Evolutionary conservation across 2,797 vertebrate species (phyloP), one percentile per base, ranked within the genome.

Genomic region (Tenualosa thibaudeaui): DNA sequence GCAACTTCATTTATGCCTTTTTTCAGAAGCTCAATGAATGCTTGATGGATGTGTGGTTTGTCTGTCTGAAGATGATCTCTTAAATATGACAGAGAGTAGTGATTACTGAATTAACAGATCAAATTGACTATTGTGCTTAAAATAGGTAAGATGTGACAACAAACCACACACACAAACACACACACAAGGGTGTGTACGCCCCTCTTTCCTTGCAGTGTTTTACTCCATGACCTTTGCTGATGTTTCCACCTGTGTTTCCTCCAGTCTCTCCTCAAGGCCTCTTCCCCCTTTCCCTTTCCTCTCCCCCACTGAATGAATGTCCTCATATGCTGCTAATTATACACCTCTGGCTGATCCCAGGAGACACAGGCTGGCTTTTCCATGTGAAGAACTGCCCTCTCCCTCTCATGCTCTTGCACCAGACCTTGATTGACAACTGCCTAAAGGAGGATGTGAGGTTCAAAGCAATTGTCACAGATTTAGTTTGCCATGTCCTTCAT

Each of bases 191-290:
- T 49, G 10, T 7, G 46, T 83, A 26, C 78, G 37, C 81, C 31
- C 51, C 40, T 24, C 50, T 17, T 5, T 19, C 31, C 62, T 24
- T 71, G 15, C 19, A 81, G 17, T 26, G 65, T 83, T 84, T 58
- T 43, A 3, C 84, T 37, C 46, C 81, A 0, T 6, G 86, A 90
- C 86, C 90, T 89, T 81, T 87, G 84, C 56, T 37, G 50, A 46
- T 78, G 40, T 78, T 78, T 78, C 71, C 71, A 78, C 71, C 40
- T 46, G 40, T 17, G 26, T 46, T 46, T 78, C 40, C 71, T 78
- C 37, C 71, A 40, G 26, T 2, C 65, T 40, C 65, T 71, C 65
- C 65, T 71, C 65, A 31, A 40, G 65, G 65, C 65, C 24, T 71
- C 31, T 40, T 71, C 71, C 71, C 26, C 19, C 6, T 56, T 78